phyloP scores from a whole-genome alignment of 2,888 invertebrate species.

The Idaea straminata region DNA sequence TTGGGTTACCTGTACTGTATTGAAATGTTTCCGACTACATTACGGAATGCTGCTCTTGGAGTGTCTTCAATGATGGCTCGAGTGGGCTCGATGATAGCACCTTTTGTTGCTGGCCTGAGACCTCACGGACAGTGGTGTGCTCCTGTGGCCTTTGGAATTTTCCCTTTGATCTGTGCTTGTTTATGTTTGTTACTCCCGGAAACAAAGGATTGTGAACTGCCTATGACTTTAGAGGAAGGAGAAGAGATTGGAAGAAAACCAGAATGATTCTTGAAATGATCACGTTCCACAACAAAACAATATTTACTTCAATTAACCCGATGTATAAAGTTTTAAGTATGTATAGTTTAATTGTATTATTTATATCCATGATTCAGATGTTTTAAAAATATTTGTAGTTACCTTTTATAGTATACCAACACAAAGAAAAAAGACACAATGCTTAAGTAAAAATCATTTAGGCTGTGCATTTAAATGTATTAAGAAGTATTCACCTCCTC shows the following conservation, averaged over 20 bases:
- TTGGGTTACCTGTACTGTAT: constrained; percentile 90
- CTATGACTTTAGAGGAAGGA: constrained; percentile 88
- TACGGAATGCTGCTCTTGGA: constrained; percentile 91
- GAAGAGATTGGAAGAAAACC: constrained; percentile 64
- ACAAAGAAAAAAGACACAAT: no score
- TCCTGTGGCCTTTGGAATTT: constrained; percentile 84
- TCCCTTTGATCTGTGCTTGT: constrained; percentile 83
- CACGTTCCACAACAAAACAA: neutral
- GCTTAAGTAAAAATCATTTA: no score
- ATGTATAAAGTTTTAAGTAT: neutral
- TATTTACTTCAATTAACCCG: neutral
- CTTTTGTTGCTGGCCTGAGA: constrained; percentile 85
- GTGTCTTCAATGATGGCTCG: constrained; percentile 91
- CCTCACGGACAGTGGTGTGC: constrained; percentile 82
- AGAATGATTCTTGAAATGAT: neutral
- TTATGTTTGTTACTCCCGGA: constrained; percentile 86
- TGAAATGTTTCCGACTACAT: constrained; percentile 93
- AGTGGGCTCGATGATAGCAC: constrained; percentile 90
- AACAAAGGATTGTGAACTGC: constrained; percentile 85
- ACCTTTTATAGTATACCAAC: no score
- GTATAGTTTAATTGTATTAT: no score
- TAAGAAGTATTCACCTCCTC: no score
- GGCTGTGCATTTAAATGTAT: no score
- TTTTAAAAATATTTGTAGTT: no score
- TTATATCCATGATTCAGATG: no score